A percentile compares a stretch with the other conserved stretches of the same genome.
phyloP scores from a whole-genome alignment of 2,113 vertebrate genomes.

The Trochalopteron elliotii region DNA sequence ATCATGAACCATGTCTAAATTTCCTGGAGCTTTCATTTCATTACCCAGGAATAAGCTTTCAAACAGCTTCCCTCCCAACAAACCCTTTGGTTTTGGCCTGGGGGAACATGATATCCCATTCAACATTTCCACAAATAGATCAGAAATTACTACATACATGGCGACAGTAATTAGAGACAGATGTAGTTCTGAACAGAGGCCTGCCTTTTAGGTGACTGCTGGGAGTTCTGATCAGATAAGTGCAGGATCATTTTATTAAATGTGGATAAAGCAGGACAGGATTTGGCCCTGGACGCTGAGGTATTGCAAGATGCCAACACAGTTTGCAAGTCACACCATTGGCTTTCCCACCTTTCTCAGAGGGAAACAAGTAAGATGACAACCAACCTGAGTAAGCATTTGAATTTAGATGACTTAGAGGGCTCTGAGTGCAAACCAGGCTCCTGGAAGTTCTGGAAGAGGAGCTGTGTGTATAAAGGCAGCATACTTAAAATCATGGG shows the following conservation, averaged over 20 bases:
- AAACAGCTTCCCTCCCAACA: background rate
- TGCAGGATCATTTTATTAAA: background rate
- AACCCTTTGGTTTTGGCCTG: background rate
- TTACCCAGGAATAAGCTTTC: background rate
- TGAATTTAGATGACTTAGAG: background rate
- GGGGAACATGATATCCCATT: background rate
- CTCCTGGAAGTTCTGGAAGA: background rate
- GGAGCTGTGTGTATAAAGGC: background rate
- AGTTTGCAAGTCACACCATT: rapidly evolving
- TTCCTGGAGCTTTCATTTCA: background rate
- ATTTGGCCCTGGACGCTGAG: background rate
- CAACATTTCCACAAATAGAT: background rate
- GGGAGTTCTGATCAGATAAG: background rate
- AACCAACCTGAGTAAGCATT: background rate
- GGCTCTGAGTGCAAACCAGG: rapidly evolving
- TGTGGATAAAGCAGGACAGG: background rate
- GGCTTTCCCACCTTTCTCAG: background rate
- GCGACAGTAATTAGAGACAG: background rate
- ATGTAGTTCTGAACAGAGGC: background rate
- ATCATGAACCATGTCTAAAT: background rate
- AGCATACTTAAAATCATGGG: background rate
- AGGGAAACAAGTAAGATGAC: background rate
- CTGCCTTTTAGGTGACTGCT: background rate
- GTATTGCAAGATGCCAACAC: background rate
- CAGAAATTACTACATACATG: background rate